Evolutionary conservation across 2,113 vertebrate species (phyloP).

Genomic region (Sciurus niger): DNA sequence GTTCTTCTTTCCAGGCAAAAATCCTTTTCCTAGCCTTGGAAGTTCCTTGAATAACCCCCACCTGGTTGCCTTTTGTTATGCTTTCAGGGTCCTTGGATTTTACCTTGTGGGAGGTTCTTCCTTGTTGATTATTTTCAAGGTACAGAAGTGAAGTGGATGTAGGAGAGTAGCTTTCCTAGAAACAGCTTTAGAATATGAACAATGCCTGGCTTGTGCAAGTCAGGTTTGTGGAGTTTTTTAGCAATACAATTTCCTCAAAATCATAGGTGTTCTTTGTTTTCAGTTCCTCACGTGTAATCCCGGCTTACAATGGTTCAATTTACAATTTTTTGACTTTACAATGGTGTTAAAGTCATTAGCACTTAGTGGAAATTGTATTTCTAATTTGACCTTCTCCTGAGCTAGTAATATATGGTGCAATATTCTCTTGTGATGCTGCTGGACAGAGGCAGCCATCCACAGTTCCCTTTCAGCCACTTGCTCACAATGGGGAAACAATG

Average conservation of each 20-base stretch:
- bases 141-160: neutral
- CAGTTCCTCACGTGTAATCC: neutral
- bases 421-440: neutral
- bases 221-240: neutral
- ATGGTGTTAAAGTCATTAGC: neutral
- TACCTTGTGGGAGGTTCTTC: neutral
- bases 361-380: neutral
- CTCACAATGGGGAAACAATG: neutral
- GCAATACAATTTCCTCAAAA: neutral
- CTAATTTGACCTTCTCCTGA: neutral
- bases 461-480: neutral
- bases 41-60: neutral
- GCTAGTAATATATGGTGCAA: neutral
- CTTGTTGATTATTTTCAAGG: neutral
- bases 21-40: neutral
- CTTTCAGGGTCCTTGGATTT: neutral
- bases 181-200: neutral
- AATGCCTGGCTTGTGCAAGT: neutral
- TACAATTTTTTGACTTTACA: neutral
- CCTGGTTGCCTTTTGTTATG: neutral
- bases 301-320: neutral
- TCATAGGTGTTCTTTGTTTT: neutral
- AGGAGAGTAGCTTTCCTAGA: neutral
- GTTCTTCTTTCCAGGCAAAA: neutral
- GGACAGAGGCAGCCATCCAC: too few species aligned